Conservation (phyloP, 1,140 invertebrate genomes). For the Pseudachorutes palmiensis region DNA sequence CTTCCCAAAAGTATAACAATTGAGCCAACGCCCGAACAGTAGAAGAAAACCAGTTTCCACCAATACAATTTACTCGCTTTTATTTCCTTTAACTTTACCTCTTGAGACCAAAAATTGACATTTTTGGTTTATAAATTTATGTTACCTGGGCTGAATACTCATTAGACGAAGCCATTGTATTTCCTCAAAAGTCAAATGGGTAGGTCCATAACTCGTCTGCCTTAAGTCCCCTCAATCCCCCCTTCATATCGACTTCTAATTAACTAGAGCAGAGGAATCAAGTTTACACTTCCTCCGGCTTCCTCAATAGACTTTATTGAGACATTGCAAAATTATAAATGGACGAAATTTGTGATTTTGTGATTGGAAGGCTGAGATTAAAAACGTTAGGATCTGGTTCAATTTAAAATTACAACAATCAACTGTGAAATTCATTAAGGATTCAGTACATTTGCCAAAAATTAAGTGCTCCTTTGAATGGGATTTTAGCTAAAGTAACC, state of each 20-base stretch:
- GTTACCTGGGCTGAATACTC: conserved; percentile 2
- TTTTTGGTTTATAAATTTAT: neutral
- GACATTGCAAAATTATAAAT: neutral
- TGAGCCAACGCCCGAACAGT: neutral
- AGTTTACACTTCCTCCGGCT: neutral
- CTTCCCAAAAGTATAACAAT: conserved; percentile 4
- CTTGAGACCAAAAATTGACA: conserved; percentile 10
- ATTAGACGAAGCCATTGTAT: neutral
- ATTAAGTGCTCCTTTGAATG: too few species aligned
- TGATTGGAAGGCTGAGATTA: neutral
- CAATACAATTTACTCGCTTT: neutral
- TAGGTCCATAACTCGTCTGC: too few species aligned
- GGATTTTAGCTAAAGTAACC: too few species aligned
- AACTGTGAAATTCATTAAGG: too few species aligned
- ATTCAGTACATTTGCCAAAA: too few species aligned
- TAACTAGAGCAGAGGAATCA: neutral
- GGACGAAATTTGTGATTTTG: neutral
- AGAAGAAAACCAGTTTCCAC: neutral
- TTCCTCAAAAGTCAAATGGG: too few species aligned
- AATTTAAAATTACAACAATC: too few species aligned
- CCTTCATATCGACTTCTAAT: neutral
- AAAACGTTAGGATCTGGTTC: too few species aligned
- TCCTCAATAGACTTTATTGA: neutral
- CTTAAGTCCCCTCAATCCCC: too few species aligned
- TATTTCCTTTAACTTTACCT: neutral